A percentile compares a stretch with the other conserved stretches of the same genome.
phyloP scores from a whole-genome alignment of 2,797 vertebrate genomes.

The Cichlasoma orientale region DNA sequence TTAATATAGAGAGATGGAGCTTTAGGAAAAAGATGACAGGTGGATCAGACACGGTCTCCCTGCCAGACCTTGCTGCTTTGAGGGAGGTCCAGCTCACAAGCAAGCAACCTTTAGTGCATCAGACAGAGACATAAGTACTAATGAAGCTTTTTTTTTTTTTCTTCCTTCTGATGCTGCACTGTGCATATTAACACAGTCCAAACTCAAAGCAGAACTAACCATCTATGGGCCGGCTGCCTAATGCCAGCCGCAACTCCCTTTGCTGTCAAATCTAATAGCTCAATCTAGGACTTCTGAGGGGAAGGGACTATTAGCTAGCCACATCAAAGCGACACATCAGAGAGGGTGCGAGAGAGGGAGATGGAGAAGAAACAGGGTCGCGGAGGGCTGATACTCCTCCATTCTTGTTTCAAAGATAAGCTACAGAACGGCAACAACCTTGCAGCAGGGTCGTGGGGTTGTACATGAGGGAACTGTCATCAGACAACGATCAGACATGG shows the following conservation, averaged over 20 bases:
- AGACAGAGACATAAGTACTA: constrained; percentile 27
- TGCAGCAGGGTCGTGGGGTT: neutral
- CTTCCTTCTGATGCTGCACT: neutral
- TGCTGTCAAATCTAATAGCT: constrained; percentile 39
- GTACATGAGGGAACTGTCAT: neutral
- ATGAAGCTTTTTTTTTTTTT: constrained; percentile 5
- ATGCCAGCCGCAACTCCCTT: neutral
- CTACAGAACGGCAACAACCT: constrained; percentile 8
- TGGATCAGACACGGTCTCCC: constrained; percentile 15
- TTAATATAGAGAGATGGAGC: neutral
- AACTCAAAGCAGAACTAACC: constrained; percentile 27
- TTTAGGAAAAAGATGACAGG: constrained; percentile 19
- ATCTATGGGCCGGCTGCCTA: neutral
- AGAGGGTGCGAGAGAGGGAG: neutral
- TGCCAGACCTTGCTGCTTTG: constrained; percentile 12
- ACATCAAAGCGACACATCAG: constrained; percentile 48
- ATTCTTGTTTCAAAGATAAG: constrained; percentile 19
- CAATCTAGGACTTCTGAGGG: constrained; percentile 21
- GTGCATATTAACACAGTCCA: constrained; percentile 10
- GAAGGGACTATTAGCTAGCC: constrained; percentile 33
- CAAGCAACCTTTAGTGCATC: constrained; percentile 13
- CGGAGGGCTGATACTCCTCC: neutral
- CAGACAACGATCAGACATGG: constrained; percentile 8
- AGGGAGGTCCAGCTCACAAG: constrained; percentile 24
- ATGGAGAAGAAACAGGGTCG: constrained; percentile 24